Conservation (phyloP, 2,888 invertebrate species). For the Terebella lapidaria region DNA sequence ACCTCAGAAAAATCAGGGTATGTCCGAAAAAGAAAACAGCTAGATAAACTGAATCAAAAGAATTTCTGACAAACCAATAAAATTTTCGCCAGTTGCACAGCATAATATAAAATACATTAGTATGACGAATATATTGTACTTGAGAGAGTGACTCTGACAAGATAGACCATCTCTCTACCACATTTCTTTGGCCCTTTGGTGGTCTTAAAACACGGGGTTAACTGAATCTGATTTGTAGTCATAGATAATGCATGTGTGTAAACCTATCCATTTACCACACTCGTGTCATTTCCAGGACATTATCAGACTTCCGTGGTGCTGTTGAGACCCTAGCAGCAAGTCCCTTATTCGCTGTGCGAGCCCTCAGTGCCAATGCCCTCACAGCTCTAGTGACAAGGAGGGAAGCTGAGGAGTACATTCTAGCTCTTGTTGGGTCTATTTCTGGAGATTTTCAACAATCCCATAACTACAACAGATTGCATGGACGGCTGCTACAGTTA, state of each 20-base stretch:
- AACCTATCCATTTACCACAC: too few relatives aligned
- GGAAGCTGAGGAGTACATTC: not conserved
- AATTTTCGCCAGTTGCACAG: too few relatives aligned
- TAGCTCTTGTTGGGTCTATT: not conserved
- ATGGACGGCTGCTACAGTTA: not conserved
- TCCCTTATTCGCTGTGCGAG: not conserved
- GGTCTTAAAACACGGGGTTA: too few relatives aligned
- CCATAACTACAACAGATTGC: not conserved
- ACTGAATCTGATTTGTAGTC: too few relatives aligned
- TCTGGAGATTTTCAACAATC: not conserved
- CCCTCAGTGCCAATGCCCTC: not conserved
- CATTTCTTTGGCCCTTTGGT: too few relatives aligned
- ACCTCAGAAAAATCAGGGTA: not conserved
- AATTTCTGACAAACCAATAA: too few relatives aligned
- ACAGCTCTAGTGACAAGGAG: not conserved
- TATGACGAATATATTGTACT: too few relatives aligned
- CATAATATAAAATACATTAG: too few relatives aligned
- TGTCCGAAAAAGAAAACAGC: not conserved
- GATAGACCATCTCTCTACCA: too few relatives aligned
- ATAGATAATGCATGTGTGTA: too few relatives aligned
- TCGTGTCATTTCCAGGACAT: too few relatives aligned
- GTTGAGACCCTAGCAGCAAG: not conserved
- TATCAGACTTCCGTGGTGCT: not conserved
- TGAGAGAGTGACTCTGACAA: too few relatives aligned
- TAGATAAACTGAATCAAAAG: not conserved